Evolutionary conservation across 2,888 invertebrate species (phyloP), one percentile per base, ranked within the genome.

Genomic region (Aphelenchoides bicaudatus): DNA sequence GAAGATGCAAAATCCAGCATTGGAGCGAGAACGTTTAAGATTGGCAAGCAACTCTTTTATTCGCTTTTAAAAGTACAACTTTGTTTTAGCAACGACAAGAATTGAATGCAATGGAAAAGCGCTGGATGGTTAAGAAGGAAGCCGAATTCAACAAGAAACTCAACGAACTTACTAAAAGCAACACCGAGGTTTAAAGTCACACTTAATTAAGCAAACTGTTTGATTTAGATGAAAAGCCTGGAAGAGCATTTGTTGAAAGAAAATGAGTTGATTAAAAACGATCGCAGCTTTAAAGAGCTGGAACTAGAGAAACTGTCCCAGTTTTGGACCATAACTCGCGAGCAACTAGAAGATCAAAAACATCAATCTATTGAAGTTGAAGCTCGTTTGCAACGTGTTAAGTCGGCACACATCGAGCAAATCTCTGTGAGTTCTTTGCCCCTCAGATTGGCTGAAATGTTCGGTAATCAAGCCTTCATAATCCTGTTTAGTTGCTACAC

Each of bases 371-470:
- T 62, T 19, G 58, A 65, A 10, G 53, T 71, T 8, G 73, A 73
- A 54, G 63, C 52, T 23, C 61, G 52, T 6, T 61, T 70, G 59
- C 66, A 68, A 23, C 39, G 58, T 25, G 61, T 73, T 68, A 63
- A 68, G 50, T 65, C 67, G 2, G 57, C 64, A 19, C 72, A 73
- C 30, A 66, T 70, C 16, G 62, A 60, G 23, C 61, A 67, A 29
- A 61, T 71, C 39, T 65, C 67, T 43, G 66, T 66, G 29, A 5
- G 56, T 54, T 30, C 30, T 59, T 29, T n/a, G 55, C n/a, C 16
- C 29, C 21, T 29, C 6, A 37, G 6, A 10, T 29, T 49, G 16
- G 8, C 8, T 49, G 8, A 8, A 47, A 49, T 38, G 19, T 10
- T 16, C 19, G 13, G 13, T 59, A 34, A 16, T 21, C 13, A 3